A percentile compares a stretch with the other conserved stretches of the same genome.
phyloP scores from a whole-genome alignment of 2,113 vertebrate species.

The Tautogolabrus adspersus region DNA sequence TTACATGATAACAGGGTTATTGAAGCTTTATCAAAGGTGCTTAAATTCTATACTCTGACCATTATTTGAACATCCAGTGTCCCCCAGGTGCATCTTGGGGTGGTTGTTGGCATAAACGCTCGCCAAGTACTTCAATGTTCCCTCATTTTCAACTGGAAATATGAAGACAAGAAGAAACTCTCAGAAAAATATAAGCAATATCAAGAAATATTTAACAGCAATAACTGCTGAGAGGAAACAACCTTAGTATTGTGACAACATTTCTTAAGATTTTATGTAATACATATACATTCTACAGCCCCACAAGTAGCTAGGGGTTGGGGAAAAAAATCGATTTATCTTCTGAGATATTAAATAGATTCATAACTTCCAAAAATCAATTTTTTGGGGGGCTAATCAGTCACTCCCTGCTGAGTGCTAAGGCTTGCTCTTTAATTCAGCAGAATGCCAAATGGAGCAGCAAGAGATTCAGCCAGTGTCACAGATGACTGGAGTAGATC shows the following conservation, averaged over 20 bases:
- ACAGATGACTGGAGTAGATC: too few relatives aligned
- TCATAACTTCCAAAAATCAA: too few relatives aligned
- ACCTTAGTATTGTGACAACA: background rate
- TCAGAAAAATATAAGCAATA: background rate
- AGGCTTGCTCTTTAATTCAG: too few relatives aligned
- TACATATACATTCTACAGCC: background rate
- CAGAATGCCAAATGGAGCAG: too few relatives aligned
- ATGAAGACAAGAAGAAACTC: background rate
- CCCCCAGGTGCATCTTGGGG: constrained; percentile 92
- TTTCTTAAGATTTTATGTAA: constrained; percentile 1
- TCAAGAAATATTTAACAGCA: background rate
- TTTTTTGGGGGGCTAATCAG: too few relatives aligned
- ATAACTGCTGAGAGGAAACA: background rate
- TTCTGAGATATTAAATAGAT: too few relatives aligned
- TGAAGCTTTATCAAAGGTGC: background rate
- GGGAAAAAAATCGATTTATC: too few relatives aligned
- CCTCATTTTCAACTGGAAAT: constrained; percentile 91
- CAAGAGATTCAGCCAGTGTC: too few relatives aligned
- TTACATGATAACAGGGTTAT: background rate
- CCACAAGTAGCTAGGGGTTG: too few relatives aligned
- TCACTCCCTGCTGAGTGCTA: too few relatives aligned
- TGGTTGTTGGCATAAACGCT: constrained; percentile 94
- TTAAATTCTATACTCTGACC: constrained; percentile 86
- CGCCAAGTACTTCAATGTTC: constrained; percentile 93
- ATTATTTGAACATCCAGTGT: constrained; percentile 90